Conservation (phyloP, 1,140 invertebrate genomes). For the Caenorhabditis elegans region DNA sequence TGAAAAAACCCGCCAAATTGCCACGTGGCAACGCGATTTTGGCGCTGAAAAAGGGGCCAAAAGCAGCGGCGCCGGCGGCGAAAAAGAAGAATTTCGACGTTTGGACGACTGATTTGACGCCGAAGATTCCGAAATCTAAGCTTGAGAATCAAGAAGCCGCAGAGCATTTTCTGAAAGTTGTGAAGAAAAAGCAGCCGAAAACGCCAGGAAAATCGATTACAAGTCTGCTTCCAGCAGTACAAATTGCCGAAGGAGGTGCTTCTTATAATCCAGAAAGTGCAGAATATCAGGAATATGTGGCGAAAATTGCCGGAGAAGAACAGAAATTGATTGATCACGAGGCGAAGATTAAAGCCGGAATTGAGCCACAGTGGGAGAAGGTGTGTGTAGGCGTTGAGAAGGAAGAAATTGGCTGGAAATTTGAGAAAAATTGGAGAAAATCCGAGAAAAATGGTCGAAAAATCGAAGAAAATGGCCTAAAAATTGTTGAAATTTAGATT, state of each 20-base stretch:
- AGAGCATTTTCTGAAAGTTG: conserved; percentile 34
- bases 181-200: conserved; percentile 46
- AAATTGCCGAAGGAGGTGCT: conserved; percentile 19
- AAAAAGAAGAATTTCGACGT: conserved; percentile 33
- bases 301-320: conserved; percentile 36
- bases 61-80: not conserved
- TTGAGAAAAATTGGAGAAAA: too few relatives aligned
- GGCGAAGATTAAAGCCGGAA: not conserved
- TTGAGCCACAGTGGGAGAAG: conserved; percentile 34
- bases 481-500: too few relatives aligned
- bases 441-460: too few relatives aligned
- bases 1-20: not conserved
- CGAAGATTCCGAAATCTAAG: not conserved
- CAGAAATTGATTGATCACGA: conserved; percentile 34
- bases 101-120: conserved; percentile 35
- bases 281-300: conserved; percentile 46
- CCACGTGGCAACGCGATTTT: not conserved
- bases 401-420: not conserved
- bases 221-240: conserved; percentile 37
- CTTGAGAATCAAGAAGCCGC: conserved; percentile 21
- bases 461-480: too few relatives aligned
- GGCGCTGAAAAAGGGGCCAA: not conserved
- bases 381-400: too few relatives aligned
- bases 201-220: conserved; percentile 28
- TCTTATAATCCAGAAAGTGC: conserved; percentile 45